phyloP scores from a whole-genome alignment of 2,888 invertebrate genomes.

The Acanthoscelides obtectus region DNA sequence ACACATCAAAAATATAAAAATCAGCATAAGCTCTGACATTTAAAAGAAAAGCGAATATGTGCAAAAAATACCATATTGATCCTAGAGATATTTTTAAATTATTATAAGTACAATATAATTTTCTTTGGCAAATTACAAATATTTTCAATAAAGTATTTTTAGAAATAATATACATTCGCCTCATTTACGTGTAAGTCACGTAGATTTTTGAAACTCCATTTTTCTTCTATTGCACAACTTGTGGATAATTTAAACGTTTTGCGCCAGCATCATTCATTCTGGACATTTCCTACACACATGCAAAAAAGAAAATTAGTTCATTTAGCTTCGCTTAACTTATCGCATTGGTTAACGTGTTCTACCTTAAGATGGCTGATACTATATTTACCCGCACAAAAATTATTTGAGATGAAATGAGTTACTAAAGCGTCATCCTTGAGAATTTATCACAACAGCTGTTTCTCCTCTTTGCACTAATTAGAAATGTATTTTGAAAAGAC shows the following conservation, averaged over 20 bases:
- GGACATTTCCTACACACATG: constrained; percentile 32
- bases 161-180: background rate
- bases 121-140: constrained; percentile 25
- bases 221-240: background rate
- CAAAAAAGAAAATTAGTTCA: constrained; percentile 30
- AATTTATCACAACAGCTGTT: too few species aligned
- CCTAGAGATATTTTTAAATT: constrained; percentile 10
- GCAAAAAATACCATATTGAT: constrained; percentile 23
- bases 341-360: too few species aligned
- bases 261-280: constrained; percentile 20
- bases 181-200: background rate
- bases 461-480: too few species aligned
- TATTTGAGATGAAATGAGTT: too few species aligned
- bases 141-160: constrained; percentile 1
- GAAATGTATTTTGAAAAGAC: too few species aligned
- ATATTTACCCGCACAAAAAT: too few species aligned
- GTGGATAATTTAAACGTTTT: constrained; percentile 2
- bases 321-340: background rate
- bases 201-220: background rate
- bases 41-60: constrained; percentile 10
- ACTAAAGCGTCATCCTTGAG: too few species aligned
- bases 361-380: too few species aligned
- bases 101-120: constrained; percentile 17
- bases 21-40: constrained; percentile 15
- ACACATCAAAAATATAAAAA: constrained; percentile 28